These are phyloP conservation scores for Platygyra sinensis DNA, from an alignment of 64 coral and sea anemone species.

Conservation along the genomic window DNA sequence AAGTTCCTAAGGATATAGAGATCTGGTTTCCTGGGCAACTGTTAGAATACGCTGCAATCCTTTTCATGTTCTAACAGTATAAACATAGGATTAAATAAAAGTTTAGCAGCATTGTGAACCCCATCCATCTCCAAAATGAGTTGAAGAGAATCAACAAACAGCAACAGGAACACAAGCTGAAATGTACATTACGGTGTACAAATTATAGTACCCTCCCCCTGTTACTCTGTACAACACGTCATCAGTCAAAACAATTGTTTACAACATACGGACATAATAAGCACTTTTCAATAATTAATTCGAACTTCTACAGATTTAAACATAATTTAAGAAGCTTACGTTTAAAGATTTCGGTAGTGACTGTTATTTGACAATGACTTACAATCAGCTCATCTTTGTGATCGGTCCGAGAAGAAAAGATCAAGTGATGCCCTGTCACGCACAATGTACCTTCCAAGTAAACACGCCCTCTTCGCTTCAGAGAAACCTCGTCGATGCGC, in stretches of 20 bases:
- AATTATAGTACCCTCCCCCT: too few species aligned
- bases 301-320: background rate
- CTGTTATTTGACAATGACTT: slow-evolving; percentile 33
- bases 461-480: slow-evolving; percentile 56
- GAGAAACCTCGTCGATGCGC: slow-evolving; percentile 72
- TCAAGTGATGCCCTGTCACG: slow-evolving; percentile 95
- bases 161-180: too few species aligned
- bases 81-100: too few species aligned
- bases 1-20: background rate
- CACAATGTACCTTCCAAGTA: slow-evolving; percentile 86
- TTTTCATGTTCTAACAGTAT: background rate
- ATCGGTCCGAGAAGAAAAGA: slow-evolving; percentile 96
- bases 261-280: too few species aligned
- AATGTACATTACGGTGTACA: too few species aligned
- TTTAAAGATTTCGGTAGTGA: background rate
- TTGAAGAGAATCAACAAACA: too few species aligned
- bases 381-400: slow-evolving; percentile 91
- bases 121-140: too few species aligned
- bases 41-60: background rate
- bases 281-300: too few species aligned
- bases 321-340: background rate
- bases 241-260: too few species aligned
- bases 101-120: too few species aligned
- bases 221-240: too few species aligned
- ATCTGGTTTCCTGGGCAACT: background rate